These are phyloP conservation scores for Micromussa lordhowensis DNA, from an alignment of 92 coral and sea anemone species.

Conservation along the genomic window DNA sequence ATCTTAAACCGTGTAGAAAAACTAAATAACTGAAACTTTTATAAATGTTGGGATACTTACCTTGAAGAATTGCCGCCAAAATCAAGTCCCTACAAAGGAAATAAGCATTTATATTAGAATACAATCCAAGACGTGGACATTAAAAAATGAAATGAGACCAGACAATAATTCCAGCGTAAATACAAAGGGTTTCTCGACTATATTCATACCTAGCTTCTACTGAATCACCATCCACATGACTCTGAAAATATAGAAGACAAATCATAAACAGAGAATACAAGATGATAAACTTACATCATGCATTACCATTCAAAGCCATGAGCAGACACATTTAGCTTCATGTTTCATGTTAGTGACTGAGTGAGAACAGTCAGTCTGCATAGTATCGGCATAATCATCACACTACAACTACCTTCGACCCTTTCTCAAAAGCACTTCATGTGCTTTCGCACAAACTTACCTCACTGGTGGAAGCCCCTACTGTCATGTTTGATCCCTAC, in stretches of 20 bases:
- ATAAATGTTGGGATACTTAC: slow-evolving; percentile 34
- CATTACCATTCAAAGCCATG: not conserved
- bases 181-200: too few species aligned
- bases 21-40: not conserved
- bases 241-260: slow-evolving; percentile 46
- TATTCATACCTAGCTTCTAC: slow-evolving; percentile 78
- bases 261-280: not conserved
- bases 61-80: slow-evolving; percentile 92
- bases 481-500: slow-evolving; percentile 68
- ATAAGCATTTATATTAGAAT: not conserved
- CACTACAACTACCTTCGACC: not conserved
- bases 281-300: not conserved
- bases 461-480: slow-evolving; percentile 65
- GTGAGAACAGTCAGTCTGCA: not conserved
- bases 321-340: not conserved
- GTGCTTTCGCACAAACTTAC: slow-evolving; percentile 25
- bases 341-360: not conserved
- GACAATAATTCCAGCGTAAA: not conserved
- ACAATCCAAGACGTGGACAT: not conserved
- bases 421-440: not conserved
- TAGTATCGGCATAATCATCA: not conserved
- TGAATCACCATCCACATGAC: slow-evolving; percentile 69
- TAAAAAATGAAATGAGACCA: not conserved
- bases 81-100: slow-evolving; percentile 78
- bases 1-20: not conserved